Base-by-base conservation (phyloP, 2,888 invertebrate genomes). In the Chrysolina oricalcia region DNA sequence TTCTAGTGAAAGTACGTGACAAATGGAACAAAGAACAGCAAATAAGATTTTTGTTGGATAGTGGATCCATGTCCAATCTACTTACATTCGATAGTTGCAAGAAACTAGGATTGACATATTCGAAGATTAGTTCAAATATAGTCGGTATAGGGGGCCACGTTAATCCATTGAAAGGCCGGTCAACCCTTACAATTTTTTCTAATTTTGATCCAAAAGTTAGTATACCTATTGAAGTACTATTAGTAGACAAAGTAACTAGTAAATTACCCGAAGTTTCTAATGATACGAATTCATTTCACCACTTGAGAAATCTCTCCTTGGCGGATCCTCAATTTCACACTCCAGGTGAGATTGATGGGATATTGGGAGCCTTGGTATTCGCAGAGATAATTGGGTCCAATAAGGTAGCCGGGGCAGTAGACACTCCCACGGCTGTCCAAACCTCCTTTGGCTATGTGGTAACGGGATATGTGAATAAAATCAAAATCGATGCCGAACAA, bases 21-120 rank as follows among this genome's bases (percentile, higher is more conserved):
- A 62, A 27, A 70, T 70, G 48, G 46, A 48, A 63, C 43, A 17
- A 63, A 63, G 35, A 62, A 70, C 23, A 70, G 48, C 46, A 17
- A 17, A 43, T 70, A 27, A 4, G 70, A 62, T 1, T 69, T n/a
- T 5, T 69, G 13, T n/a, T 69, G 15, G 56, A 59, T 23, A 69
- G 19, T 69, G 69, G 46, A 19, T 70, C 62, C 35, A 70, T 70
- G 63, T 70, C 63, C 21, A 62, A 70, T 70, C 59, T 70, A 13
- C 53, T 70, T 46, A 70, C 63, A 11, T 11, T 63, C n/a, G 63
- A 70, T 23, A 59, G 46, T 48, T 70, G 48, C 11, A 70, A 62
- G 21, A 70, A 43, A 70, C 46, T 70, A 23, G 62, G 70, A 11
- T 56, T 69, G 17, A 43, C 6, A 8, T 43, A 43, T 8, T 43